Conservation (phyloP, 2,888 invertebrate species). For the Plutella xylostella region DNA sequence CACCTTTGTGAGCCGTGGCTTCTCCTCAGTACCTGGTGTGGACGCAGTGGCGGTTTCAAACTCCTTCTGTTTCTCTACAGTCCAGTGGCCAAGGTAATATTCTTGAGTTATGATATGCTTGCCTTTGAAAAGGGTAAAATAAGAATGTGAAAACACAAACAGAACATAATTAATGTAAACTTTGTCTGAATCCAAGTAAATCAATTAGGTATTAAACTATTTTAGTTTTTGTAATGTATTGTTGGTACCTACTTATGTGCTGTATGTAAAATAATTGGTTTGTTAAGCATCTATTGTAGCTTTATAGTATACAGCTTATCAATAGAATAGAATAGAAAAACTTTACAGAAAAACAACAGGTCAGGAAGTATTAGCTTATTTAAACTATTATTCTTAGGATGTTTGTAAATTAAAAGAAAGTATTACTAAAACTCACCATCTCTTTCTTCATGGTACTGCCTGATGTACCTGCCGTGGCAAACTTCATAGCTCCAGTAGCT, state of each 20-base stretch:
- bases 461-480: slow-evolving; percentile 90
- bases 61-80: slow-evolving; percentile 72
- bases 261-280: background rate
- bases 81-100: slow-evolving; percentile 86
- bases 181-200: background rate
- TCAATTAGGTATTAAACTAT: background rate
- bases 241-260: background rate
- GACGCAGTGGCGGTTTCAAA: slow-evolving; percentile 60
- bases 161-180: background rate
- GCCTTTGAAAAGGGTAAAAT: slow-evolving; percentile 33
- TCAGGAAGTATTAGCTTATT: background rate
- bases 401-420: too few species aligned
- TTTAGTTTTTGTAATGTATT: background rate
- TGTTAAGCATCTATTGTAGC: background rate
- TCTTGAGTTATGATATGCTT: slow-evolving; percentile 86
- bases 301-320: too few species aligned
- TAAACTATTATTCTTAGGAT: background rate
- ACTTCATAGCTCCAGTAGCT: slow-evolving; percentile 97
- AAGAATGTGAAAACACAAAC: background rate
- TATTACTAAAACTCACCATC: slow-evolving; percentile 73
- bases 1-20: slow-evolving; percentile 77
- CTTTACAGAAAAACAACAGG: background rate
- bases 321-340: too few species aligned
- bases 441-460: slow-evolving; percentile 96
- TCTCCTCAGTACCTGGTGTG: slow-evolving; percentile 62